A percentile compares a stretch with the other conserved stretches of the same genome.
Evolutionary conservation across 2,113 vertebrate species (phyloP).

Genomic region (Agapornis roseicollis): DNA sequence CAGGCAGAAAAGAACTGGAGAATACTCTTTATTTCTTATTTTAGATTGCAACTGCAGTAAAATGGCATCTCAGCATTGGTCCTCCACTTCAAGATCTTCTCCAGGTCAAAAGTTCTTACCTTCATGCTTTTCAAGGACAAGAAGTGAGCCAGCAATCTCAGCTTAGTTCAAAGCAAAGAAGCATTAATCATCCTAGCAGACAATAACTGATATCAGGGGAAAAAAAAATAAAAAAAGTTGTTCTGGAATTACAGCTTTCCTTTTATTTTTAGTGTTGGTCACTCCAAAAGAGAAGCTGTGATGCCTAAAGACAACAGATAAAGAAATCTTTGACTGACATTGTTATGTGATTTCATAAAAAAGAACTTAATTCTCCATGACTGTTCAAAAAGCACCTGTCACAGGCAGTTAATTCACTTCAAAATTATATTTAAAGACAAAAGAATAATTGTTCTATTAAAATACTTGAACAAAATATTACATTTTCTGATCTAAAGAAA

Average conservation of each 20-base stretch:
- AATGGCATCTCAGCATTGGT: neutral
- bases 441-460: slow-evolving; percentile 33
- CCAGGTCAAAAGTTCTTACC: neutral
- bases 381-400: slow-evolving; percentile 12
- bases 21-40: slow-evolving; percentile 1
- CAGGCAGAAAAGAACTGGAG: neutral
- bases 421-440: slow-evolving; percentile 20
- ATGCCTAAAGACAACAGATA: neutral
- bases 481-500: slow-evolving; percentile 29
- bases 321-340: neutral
- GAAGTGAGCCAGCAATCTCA: neutral
- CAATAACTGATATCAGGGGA: neutral
- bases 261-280: neutral
- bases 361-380: neutral
- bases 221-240: accelerated
- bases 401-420: neutral
- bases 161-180: neutral
- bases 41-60: neutral
- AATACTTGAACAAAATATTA: slow-evolving; percentile 31
- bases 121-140: neutral
- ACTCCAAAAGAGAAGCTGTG: neutral
- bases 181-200: neutral
- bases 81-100: neutral
- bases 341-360: neutral
- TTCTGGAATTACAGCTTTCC: neutral